These are phyloP conservation scores for Bambusicola thoracicus DNA, from an alignment of 2,113 vertebrate genomes.

Conservation along the genomic window DNA sequence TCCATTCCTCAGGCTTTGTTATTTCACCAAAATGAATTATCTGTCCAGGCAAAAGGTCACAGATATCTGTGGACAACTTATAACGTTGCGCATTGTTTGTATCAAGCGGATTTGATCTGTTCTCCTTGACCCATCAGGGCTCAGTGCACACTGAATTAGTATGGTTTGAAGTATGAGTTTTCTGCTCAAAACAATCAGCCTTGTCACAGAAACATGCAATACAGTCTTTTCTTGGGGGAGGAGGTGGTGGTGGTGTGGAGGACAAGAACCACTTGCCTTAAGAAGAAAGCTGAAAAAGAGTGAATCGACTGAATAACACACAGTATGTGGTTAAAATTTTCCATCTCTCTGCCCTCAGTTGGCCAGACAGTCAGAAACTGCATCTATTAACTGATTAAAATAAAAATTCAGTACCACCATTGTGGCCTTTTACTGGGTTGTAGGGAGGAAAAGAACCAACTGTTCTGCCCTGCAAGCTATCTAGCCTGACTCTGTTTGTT, in stretches of 20 bases:
- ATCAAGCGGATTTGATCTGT: not conserved
- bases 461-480: constrained; percentile 58
- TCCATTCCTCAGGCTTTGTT: not conserved
- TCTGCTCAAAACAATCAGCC: not conserved
- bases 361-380: constrained; percentile 18
- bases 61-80: not conserved
- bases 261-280: not conserved
- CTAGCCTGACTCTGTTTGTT: constrained; percentile 61
- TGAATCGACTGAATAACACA: not conserved
- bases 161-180: not conserved
- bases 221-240: not conserved
- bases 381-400: constrained; percentile 37
- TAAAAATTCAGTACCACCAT: constrained; percentile 23
- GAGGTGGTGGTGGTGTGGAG: not conserved
- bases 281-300: not conserved
- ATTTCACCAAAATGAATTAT: not conserved
- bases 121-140: constrained; percentile 3
- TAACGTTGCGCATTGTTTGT: not conserved
- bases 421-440: not conserved
- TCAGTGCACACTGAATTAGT: not conserved
- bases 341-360: not conserved
- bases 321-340: not conserved
- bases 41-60: not conserved
- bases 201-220: not conserved
- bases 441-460: not conserved